A percentile compares a stretch with the other conserved stretches of the same genome.
Conservation (phyloP, 1,140 invertebrate genomes). For the Caerostris darwini region DNA sequence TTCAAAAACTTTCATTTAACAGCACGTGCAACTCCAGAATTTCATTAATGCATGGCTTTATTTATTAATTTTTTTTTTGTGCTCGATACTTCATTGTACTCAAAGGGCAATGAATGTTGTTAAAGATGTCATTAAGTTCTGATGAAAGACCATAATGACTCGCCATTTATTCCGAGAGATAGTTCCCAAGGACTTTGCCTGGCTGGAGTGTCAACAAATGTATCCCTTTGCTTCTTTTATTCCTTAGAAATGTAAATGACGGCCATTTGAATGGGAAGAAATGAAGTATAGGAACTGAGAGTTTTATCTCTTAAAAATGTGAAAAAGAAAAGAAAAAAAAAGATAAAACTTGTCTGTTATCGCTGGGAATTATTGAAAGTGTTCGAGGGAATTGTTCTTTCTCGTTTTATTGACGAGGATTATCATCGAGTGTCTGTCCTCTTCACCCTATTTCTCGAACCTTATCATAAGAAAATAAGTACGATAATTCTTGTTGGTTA, state of each 20-base stretch:
- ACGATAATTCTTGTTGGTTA: not conserved
- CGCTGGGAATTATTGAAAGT: conserved; percentile 18
- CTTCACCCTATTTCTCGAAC: not conserved
- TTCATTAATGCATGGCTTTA: not conserved
- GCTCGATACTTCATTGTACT: not conserved
- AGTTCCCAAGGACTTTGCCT: not conserved
- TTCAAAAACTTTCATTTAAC: conserved; percentile 25
- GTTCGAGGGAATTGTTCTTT: conserved; percentile 11
- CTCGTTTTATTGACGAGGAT: conserved; percentile 16
- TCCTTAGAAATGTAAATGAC: conserved; percentile 22
- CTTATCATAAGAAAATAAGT: not conserved
- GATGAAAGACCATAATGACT: conserved; percentile 33
- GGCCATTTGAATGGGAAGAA: not conserved
- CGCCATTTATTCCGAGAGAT: conserved; percentile 25
- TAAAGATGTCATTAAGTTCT: conserved; percentile 49
- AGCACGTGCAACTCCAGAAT: conserved; percentile 2
- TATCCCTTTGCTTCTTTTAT: conserved; percentile 15
- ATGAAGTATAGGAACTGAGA: conserved; percentile 19
- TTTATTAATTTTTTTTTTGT: not conserved
- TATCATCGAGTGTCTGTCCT: not conserved
- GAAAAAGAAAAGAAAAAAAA: not conserved
- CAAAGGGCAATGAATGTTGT: conserved; percentile 30
- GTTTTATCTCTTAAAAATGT: conserved; percentile 43
- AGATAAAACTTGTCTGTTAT: not conserved
- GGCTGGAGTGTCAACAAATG: conserved; percentile 41